phyloP scores from a whole-genome alignment of 2,797 vertebrate genomes.

The Enteromius fasciolatus region DNA sequence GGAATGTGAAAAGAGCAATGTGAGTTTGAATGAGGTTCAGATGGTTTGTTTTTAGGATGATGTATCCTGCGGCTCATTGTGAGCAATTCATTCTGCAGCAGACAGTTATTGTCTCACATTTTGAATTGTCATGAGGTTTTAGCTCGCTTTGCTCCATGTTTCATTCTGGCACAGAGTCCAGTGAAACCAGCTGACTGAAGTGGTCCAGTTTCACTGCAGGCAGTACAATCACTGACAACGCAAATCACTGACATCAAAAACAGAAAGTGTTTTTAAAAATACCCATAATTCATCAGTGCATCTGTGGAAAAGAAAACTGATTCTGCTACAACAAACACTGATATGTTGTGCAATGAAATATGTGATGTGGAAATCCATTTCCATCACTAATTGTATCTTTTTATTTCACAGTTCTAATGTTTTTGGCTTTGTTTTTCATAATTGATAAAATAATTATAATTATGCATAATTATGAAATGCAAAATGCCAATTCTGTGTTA shows the following conservation, averaged over 20 bases:
- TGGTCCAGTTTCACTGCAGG: neutral
- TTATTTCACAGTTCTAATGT: neutral
- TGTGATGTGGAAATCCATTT: neutral
- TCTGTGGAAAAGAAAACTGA: neutral
- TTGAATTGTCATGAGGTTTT: neutral
- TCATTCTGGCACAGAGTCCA: neutral
- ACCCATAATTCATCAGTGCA: neutral
- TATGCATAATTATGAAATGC: neutral
- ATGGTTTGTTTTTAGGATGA: neutral
- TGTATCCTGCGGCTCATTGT: neutral
- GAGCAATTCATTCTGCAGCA: neutral
- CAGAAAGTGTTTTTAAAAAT: neutral
- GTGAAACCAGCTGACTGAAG: neutral
- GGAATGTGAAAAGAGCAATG: neutral
- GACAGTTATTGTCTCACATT: neutral
- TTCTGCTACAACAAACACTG: neutral
- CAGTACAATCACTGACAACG: neutral
- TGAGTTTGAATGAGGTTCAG: neutral
- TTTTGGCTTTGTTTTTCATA: neutral
- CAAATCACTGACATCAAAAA: neutral
- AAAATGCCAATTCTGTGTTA: too few relatives aligned
- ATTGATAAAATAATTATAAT: neutral
- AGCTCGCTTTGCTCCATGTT: neutral
- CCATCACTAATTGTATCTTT: neutral
- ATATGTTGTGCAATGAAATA: too few relatives aligned